These are phyloP conservation scores for Mesochorus sp. DNA, from an alignment of 2,888 invertebrate species.

Conservation along the genomic window DNA sequence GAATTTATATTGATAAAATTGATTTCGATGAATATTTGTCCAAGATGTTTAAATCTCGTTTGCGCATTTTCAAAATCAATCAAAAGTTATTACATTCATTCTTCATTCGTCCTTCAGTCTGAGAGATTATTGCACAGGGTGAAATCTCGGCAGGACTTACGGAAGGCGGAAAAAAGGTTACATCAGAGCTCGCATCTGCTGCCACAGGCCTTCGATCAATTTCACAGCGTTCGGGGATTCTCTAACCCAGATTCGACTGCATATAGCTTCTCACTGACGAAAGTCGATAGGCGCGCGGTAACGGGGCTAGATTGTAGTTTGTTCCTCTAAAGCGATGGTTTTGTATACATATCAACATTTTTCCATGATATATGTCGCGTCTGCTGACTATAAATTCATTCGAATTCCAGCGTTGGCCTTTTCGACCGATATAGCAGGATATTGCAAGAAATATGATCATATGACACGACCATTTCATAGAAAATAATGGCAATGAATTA, in stretches of 20 bases:
- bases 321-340: constrained; percentile 3
- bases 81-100: neutral
- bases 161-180: constrained; percentile 36
- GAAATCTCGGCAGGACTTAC: neutral
- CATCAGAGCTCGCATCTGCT: constrained; percentile 48
- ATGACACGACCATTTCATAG: too few species aligned
- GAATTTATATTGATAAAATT: too few species aligned
- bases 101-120: neutral
- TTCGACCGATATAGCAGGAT: neutral
- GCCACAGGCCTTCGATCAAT: constrained; percentile 54
- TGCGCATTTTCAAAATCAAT: too few species aligned
- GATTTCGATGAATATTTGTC: too few species aligned
- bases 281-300: constrained; percentile 51
- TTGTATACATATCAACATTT: constrained; percentile 3
- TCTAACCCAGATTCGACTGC: constrained; percentile 58
- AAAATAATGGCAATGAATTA: too few species aligned
- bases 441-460: too few species aligned
- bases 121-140: neutral
- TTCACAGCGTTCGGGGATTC: constrained; percentile 55
- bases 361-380: neutral
- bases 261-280: constrained; percentile 41
- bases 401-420: neutral
- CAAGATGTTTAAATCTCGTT: too few species aligned
- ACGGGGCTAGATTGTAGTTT: neutral
- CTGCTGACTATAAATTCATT: neutral